These are phyloP conservation scores for Epizoanthus stellaris DNA, from an alignment of 92 coral and sea anemone species.

Conservation along the genomic window DNA sequence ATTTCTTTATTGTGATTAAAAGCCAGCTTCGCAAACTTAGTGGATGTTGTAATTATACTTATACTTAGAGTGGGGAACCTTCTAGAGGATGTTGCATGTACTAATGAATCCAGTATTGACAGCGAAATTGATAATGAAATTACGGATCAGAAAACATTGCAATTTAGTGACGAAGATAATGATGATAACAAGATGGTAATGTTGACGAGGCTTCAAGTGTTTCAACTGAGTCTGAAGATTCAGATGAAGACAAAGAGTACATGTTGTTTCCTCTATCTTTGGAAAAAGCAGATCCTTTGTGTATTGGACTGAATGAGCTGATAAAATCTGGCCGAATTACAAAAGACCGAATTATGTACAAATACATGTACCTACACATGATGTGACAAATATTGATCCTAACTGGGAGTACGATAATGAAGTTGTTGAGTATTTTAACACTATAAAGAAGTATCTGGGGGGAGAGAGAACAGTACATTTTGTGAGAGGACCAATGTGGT, in stretches of 20 bases:
- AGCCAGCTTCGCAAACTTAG: too few relatives aligned
- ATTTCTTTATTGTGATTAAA: too few relatives aligned
- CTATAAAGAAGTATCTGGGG: constrained; percentile 50
- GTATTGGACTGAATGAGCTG: constrained; percentile 42
- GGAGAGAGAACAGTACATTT: constrained; percentile 65
- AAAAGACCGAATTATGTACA: constrained; percentile 54
- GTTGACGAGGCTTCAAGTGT: too few relatives aligned
- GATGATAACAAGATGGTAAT: too few relatives aligned
- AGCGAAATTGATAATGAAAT: too few relatives aligned
- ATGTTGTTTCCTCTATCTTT: constrained; percentile 45
- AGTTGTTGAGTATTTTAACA: constrained; percentile 53
- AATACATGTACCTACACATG: constrained; percentile 26
- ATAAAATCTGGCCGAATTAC: constrained; percentile 47
- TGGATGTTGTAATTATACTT: too few relatives aligned
- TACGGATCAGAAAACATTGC: too few relatives aligned
- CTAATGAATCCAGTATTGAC: too few relatives aligned
- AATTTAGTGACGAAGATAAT: too few relatives aligned
- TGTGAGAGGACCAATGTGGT: constrained; percentile 67
- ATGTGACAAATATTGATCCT: constrained; percentile 37
- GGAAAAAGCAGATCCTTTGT: constrained; percentile 51
- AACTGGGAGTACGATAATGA: constrained; percentile 47
- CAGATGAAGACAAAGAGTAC: constrained; percentile 16
- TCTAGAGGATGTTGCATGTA: too few relatives aligned
- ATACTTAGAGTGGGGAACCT: too few relatives aligned
- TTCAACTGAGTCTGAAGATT: too few relatives aligned